Conservation (phyloP, 2,113 vertebrate species). For the Sapajus apella region DNA sequence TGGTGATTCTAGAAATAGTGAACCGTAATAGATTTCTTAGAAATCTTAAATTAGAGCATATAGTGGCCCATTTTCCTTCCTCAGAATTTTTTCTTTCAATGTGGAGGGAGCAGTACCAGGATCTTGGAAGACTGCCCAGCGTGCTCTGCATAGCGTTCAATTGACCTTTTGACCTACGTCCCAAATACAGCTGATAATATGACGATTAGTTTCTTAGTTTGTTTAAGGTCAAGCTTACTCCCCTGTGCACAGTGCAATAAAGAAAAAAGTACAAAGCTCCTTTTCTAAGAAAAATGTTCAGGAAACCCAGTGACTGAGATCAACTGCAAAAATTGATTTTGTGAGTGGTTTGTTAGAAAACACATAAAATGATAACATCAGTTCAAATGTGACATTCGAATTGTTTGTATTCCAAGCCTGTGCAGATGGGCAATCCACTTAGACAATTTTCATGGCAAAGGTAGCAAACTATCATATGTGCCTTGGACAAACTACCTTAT, state of each 20-base stretch:
- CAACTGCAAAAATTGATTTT: conserved; percentile 71
- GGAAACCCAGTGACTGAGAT: conserved; percentile 67
- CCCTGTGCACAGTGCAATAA: background rate
- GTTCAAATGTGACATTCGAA: conserved; percentile 69
- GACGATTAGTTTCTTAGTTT: conserved; percentile 12
- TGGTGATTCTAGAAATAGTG: background rate
- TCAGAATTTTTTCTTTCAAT: conserved; percentile 13
- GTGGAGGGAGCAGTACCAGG: background rate
- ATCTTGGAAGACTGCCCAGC: conserved; percentile 40
- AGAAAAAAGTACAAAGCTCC: conserved; percentile 50
- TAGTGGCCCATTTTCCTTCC: background rate
- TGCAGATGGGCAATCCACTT: conserved; percentile 77
- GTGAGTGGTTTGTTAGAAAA: conserved; percentile 81
- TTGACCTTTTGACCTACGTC: conserved; percentile 38
- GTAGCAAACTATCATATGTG: conserved; percentile 72
- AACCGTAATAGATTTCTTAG: conserved; percentile 36
- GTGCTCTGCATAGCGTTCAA: background rate
- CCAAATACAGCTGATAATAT: conserved; percentile 8
- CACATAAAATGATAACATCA: conserved; percentile 69
- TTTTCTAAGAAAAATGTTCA: conserved; percentile 71
- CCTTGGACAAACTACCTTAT: conserved; percentile 59
- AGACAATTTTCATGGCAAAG: conserved; percentile 71
- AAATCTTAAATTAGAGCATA: conserved; percentile 28
- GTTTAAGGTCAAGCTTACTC: conserved; percentile 18
- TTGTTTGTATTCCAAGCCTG: conserved; percentile 74